Evolutionary conservation across 2,113 vertebrate genomes (phyloP).

Genomic region (Actinemys pallida): DNA sequence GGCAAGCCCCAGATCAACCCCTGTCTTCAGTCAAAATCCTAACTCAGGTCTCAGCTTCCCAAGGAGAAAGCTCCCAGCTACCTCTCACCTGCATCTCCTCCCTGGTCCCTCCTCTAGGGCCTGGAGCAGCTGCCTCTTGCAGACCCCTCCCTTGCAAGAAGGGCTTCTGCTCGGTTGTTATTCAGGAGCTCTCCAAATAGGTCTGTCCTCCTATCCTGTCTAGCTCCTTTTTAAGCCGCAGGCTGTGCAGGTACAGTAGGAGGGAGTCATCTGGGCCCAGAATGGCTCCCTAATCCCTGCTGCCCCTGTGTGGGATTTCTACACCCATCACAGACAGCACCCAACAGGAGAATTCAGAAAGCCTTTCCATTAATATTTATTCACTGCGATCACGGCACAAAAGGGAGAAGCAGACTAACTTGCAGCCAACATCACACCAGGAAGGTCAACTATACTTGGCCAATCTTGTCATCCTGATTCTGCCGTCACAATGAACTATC

Average conservation of each 20-base stretch:
- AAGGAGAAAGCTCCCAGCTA: not conserved
- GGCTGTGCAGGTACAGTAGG: no score
- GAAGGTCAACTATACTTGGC: not conserved
- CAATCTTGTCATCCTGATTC: not conserved
- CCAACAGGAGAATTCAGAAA: slow-evolving; percentile 9
- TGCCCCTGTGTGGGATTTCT: no score
- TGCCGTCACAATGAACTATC: not conserved
- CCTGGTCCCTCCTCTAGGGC: not conserved
- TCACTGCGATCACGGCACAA: not conserved
- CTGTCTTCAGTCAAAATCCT: not conserved
- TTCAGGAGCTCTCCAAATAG: no score
- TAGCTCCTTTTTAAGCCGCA: no score
- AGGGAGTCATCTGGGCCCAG: no score
- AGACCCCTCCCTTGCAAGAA: not conserved
- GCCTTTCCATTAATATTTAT: slow-evolving; percentile 8
- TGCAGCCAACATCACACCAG: not conserved
- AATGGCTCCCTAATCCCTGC: no score
- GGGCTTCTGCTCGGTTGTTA: no score
- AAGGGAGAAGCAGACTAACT: not conserved
- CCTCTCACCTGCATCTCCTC: no score
- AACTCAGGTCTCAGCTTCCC: not conserved
- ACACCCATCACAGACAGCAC: not conserved
- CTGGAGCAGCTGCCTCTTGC: not conserved
- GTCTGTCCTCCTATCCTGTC: no score
- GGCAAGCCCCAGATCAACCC: not conserved